Base-by-base conservation (phyloP, 1,140 invertebrate species). In the Rhizoglyphus robini region DNA sequence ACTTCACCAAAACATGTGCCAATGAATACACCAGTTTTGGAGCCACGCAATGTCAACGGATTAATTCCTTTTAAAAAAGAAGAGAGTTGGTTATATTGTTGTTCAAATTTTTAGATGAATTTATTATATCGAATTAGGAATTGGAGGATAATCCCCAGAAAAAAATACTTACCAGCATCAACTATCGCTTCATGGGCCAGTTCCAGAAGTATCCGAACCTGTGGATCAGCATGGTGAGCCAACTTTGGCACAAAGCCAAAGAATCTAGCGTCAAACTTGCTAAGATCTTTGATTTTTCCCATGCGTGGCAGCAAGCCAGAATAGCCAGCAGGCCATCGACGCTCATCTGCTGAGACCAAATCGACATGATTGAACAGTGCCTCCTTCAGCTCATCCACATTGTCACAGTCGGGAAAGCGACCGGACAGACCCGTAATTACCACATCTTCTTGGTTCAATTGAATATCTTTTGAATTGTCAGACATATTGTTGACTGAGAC, bases 161-260 rank as follows among this genome's bases (percentile, higher is more conserved):
- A 29, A 57, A 60, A 5, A 11, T 8, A 65, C 46, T 65, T 32
- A 80, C 91, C 91, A 57, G 94, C 88, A 81, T 99, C 95, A 65
- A 96, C 80, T 63, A 97, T 88, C 0, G 90, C 86, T 79, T 98
- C 95, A 76, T 96, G 84, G 1, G 93, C 89, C n/a, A 86, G 74
- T 79, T 99, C 95, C 3, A 98, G 80, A 29, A 98, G 76, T 71
- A 96, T 80, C 68, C 94, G 80, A 41, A 96, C 77, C 75, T 96
- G 90, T 3, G 95, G 94, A 75, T 97, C 94, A 92, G 98, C 96
- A 23, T 58, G 23, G 71, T 95, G 80, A 0, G 92, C 92, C 75
- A 96, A 90, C 78, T 95, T 94, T 1, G 73, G 84, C 74, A 92
- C 88, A 3, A 96, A 88, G 46, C 89, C 88, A 77, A 96, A 96